Conservation (phyloP, 2,888 invertebrate genomes). For the Euphydryas editha region DNA sequence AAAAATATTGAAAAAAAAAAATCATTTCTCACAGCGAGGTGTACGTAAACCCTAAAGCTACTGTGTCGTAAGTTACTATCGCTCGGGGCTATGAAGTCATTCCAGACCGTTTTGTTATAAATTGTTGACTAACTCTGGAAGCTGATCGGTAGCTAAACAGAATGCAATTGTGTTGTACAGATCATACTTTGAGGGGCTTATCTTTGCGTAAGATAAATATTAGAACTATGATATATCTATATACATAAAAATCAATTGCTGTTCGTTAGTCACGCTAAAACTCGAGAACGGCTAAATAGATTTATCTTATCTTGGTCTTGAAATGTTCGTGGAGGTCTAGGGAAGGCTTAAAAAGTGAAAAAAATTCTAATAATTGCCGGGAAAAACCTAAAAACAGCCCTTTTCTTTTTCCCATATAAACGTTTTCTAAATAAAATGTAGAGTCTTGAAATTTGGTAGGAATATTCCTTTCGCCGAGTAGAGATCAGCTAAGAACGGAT, state of each 20-base stretch:
- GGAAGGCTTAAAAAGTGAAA: no score
- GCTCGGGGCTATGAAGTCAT: conserved; percentile 65
- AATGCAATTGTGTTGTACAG: conserved; percentile 13
- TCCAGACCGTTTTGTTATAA: conserved; percentile 71
- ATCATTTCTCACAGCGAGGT: not conserved
- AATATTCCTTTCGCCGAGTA: no score
- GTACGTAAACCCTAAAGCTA: conserved; percentile 47
- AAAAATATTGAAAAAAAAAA: not conserved
- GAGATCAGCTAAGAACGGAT: no score
- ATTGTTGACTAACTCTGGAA: conserved; percentile 60
- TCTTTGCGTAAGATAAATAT: not conserved
- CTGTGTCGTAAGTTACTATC: conserved; percentile 63
- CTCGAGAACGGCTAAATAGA: no score
- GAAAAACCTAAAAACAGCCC: no score
- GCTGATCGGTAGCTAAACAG: conserved; percentile 57
- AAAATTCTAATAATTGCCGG: no score
- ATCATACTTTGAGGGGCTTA: conserved; percentile 6
- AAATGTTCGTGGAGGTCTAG: no score
- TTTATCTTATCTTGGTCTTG: no score
- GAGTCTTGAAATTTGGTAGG: no score
- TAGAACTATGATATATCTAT: not conserved
- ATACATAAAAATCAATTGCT: not conserved
- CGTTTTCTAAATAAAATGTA: no score
- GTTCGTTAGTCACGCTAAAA: no score
- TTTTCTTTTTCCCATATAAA: no score